Conservation (phyloP, 2,113 vertebrate species). For the Cryptotis parvus region DNA sequence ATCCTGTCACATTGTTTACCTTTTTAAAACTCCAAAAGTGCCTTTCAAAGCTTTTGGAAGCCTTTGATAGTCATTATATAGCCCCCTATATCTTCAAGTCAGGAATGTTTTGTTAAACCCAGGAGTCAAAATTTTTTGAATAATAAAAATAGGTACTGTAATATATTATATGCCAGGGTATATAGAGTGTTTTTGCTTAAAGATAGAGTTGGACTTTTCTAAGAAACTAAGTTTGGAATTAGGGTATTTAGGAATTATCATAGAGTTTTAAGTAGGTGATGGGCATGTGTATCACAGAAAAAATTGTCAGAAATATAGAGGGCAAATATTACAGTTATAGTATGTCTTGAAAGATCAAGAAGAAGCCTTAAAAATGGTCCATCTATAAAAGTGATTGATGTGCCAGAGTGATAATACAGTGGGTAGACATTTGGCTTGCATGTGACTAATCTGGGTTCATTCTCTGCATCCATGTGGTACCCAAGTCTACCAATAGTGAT, state of each 20-base stretch:
- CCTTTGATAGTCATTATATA: background rate
- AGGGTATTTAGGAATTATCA: background rate
- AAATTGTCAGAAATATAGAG: background rate
- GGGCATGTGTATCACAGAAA: background rate
- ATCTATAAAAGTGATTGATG: background rate
- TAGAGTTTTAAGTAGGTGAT: background rate
- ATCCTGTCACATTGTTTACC: background rate
- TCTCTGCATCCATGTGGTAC: too few species aligned
- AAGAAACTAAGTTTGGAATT: conserved; percentile 16
- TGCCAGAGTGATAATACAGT: too few species aligned
- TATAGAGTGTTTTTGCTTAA: too few species aligned
- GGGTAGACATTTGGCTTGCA: too few species aligned
- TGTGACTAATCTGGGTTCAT: too few species aligned
- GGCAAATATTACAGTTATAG: background rate
- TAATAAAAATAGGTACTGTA: too few species aligned
- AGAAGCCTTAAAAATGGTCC: background rate
- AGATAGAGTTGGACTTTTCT: background rate
- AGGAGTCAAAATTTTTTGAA: too few species aligned
- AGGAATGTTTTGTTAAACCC: background rate
- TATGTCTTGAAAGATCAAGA: background rate
- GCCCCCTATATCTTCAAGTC: background rate
- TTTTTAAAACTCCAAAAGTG: background rate
- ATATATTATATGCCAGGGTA: too few species aligned
- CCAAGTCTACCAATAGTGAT: too few species aligned
- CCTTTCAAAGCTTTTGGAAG: background rate